These are phyloP conservation scores for Tetramorium alpestre DNA, from an alignment of 1,140 invertebrate species.

Conservation along the genomic window DNA sequence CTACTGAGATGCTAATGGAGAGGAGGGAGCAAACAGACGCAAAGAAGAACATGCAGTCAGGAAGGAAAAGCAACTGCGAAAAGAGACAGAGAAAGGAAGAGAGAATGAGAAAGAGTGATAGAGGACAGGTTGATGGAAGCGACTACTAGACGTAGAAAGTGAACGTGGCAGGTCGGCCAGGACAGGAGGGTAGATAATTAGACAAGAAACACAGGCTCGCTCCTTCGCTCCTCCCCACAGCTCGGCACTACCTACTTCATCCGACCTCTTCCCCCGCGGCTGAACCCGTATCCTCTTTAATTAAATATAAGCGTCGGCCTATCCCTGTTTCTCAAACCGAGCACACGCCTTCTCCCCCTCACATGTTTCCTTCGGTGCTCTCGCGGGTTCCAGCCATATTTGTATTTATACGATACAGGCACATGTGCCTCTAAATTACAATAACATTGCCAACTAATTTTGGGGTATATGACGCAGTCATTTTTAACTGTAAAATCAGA, in stretches of 20 bases:
- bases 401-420: not conserved
- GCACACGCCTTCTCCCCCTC: not conserved
- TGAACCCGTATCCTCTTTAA: slow-evolving; percentile 78
- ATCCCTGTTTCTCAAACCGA: slow-evolving; percentile 71
- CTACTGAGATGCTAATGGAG: not conserved
- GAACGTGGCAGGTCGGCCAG: slow-evolving; percentile 67
- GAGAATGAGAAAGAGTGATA: slow-evolving; percentile 5
- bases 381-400: not conserved
- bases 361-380: not conserved
- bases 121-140: slow-evolving; percentile 25
- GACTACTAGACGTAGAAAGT: slow-evolving; percentile 65
- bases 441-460: not conserved
- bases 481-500: not conserved
- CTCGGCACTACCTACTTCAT: slow-evolving; percentile 26
- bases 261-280: slow-evolving; percentile 50
- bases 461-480: not conserved
- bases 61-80: slow-evolving; percentile 26
- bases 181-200: slow-evolving; percentile 79
- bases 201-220: slow-evolving; percentile 79
- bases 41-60: slow-evolving; percentile 4
- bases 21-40: not conserved
- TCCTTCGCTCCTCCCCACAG: not conserved
- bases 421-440: not conserved
- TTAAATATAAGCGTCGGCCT: slow-evolving; percentile 81
- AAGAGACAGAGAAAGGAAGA: not conserved